phyloP scores from a whole-genome alignment of 2,888 invertebrate species.

The Acleris cristana region DNA sequence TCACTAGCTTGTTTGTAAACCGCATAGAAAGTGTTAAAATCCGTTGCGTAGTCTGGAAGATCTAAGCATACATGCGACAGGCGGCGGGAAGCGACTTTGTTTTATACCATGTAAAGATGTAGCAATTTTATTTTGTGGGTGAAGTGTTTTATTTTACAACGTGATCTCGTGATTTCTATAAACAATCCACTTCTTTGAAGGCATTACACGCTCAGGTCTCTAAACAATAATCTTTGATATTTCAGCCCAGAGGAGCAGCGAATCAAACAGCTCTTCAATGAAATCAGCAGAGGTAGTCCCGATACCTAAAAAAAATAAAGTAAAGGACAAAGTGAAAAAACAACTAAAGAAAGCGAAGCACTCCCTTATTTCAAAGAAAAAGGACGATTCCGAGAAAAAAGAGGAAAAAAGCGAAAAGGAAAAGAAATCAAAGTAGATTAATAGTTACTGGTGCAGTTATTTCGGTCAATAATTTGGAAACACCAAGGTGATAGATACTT shows the following conservation, averaged over 20 bases:
- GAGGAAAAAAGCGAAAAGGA: conserved; percentile 68
- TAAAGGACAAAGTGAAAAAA: conserved; percentile 79
- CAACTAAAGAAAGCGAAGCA: conserved; percentile 79
- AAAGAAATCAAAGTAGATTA: conserved; percentile 59
- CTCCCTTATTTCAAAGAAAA: conserved; percentile 72
- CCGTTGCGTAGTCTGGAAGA: too few species aligned
- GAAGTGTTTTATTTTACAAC: too few species aligned
- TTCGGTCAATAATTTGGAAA: conserved; percentile 11
- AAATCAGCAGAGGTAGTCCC: conserved; percentile 67
- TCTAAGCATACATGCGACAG: too few species aligned
- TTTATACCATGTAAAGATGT: too few species aligned
- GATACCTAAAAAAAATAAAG: conserved; percentile 74
- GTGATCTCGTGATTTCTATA: too few species aligned
- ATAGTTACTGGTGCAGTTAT: conserved; percentile 12
- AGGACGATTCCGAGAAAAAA: conserved; percentile 64
- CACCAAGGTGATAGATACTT: conserved; percentile 2
- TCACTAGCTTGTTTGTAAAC: too few species aligned
- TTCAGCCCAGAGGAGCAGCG: conserved; percentile 78
- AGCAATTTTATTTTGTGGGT: too few species aligned
- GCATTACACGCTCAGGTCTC: too few species aligned
- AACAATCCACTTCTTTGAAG: too few species aligned
- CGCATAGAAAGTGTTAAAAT: too few species aligned
- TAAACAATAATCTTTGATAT: conserved; percentile 36
- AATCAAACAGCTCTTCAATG: conserved; percentile 74
- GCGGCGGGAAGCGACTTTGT: too few species aligned